Percentiles rank a stretch among this genome's conserved stretches.
Conservation (phyloP, 2,113 vertebrate species). For the Aix galericulata region DNA sequence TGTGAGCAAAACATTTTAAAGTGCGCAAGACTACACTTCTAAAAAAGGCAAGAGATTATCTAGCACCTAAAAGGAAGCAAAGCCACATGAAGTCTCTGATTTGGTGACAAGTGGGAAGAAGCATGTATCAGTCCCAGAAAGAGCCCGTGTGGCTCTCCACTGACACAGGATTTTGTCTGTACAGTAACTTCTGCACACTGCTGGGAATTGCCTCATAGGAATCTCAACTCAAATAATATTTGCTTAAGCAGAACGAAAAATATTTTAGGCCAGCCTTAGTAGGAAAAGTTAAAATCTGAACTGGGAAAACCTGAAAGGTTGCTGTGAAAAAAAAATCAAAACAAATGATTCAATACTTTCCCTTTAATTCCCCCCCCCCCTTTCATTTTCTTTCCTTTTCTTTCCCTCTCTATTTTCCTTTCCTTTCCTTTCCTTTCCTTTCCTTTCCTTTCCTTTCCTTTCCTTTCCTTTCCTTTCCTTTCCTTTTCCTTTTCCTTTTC, state of each 20-base stretch:
- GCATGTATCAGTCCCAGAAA: background rate
- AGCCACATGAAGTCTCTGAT: background rate
- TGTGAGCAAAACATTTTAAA: background rate
- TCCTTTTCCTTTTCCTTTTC: too few relatives aligned
- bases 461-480: too few relatives aligned
- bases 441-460: too few relatives aligned
- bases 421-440: background rate
- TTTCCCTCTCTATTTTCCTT: background rate
- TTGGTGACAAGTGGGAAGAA: background rate
- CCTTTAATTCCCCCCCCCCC: background rate
- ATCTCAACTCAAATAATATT: background rate
- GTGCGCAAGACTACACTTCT: too few relatives aligned
- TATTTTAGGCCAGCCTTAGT: background rate
- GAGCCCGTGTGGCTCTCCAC: background rate
- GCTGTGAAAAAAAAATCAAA: background rate
- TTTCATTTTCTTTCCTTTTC: background rate
- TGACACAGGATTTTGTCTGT: background rate
- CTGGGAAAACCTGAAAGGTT: background rate
- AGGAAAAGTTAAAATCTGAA: background rate
- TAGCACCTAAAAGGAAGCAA: background rate
- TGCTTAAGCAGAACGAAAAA: background rate
- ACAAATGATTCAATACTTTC: background rate
- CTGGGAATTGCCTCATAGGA: background rate
- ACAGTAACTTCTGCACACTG: background rate
- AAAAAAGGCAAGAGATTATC: background rate